Percentiles rank a stretch among this genome's conserved stretches.
Evolutionary conservation across 92 coral and sea anemone species (phyloP).

Genomic region (Meandrina meandrites): DNA sequence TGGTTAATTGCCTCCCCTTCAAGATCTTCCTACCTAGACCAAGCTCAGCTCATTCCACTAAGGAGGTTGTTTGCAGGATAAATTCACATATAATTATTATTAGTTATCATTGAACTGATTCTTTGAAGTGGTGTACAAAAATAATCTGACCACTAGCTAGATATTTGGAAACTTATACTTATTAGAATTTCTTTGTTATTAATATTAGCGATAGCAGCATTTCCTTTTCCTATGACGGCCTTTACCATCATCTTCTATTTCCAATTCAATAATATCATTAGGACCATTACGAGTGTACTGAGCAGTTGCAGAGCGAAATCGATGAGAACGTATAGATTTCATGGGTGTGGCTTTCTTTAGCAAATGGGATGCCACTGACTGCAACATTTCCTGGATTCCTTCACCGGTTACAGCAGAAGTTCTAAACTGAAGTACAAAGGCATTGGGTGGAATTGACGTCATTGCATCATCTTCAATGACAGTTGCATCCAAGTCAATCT

Average conservation of each 20-base stretch:
- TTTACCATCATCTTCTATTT: not conserved
- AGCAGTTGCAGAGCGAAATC: not conserved
- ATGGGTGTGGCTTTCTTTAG: constrained; percentile 28
- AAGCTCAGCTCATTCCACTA: too few species aligned
- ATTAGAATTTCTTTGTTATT: not conserved
- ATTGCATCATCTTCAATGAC: constrained; percentile 46
- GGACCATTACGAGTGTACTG: not conserved
- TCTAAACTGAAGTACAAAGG: constrained; percentile 41
- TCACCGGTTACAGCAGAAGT: constrained; percentile 81
- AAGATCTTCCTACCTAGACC: too few species aligned
- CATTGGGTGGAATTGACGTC: constrained; percentile 3
- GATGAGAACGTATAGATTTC: not conserved
- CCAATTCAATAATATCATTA: not conserved
- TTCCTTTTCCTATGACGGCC: not conserved
- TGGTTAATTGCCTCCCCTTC: too few species aligned
- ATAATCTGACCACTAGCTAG: too few species aligned
- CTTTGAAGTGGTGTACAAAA: too few species aligned
- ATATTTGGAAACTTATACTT: not conserved
- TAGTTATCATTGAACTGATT: too few species aligned
- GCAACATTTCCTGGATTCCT: constrained; percentile 68
- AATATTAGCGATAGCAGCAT: constrained; percentile 10
- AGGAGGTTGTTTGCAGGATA: too few species aligned
- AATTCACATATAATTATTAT: too few species aligned
- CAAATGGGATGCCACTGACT: constrained; percentile 24
- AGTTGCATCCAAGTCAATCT: constrained; percentile 69